Evolutionary conservation across 2,888 invertebrate species (phyloP).

Genomic region (Caenorhabditis angaria): DNA sequence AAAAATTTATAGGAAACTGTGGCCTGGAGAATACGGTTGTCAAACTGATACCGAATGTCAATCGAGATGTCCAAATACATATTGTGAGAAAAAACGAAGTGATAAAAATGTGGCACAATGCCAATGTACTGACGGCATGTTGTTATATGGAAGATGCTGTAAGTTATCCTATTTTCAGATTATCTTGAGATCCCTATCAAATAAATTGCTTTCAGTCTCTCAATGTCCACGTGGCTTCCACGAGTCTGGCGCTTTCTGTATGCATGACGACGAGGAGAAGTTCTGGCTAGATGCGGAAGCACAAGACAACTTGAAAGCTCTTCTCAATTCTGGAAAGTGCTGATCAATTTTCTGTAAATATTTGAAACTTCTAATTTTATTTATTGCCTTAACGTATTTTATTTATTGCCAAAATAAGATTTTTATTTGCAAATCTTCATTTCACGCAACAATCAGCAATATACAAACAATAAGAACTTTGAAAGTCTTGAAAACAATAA

Average conservation of each 20-base stretch:
- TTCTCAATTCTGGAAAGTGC: constrained; percentile 64
- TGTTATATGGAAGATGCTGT: constrained; percentile 70
- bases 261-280: constrained; percentile 67
- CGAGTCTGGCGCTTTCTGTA: constrained; percentile 65
- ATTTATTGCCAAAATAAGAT: constrained; percentile 2
- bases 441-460: no score
- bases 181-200: neutral
- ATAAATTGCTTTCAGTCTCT: constrained; percentile 55
- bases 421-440: no score
- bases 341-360: constrained; percentile 18
- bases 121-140: constrained; percentile 64
- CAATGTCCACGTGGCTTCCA: constrained; percentile 66
- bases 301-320: constrained; percentile 62
- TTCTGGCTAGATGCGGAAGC: constrained; percentile 66
- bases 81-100: constrained; percentile 64
- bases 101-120: constrained; percentile 68
- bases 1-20: constrained; percentile 58
- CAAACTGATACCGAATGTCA: constrained; percentile 62
- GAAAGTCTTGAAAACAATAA: no score
- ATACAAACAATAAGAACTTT: no score
- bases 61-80: constrained; percentile 64
- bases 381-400: no score
- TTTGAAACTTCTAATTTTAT: no score
- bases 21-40: constrained; percentile 71
- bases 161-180: constrained; percentile 20